Percentiles rank a stretch among this genome's conserved stretches.
Evolutionary conservation across 2,113 vertebrate species (phyloP).

Genomic region (Oncorhynchus kisutch): DNA sequence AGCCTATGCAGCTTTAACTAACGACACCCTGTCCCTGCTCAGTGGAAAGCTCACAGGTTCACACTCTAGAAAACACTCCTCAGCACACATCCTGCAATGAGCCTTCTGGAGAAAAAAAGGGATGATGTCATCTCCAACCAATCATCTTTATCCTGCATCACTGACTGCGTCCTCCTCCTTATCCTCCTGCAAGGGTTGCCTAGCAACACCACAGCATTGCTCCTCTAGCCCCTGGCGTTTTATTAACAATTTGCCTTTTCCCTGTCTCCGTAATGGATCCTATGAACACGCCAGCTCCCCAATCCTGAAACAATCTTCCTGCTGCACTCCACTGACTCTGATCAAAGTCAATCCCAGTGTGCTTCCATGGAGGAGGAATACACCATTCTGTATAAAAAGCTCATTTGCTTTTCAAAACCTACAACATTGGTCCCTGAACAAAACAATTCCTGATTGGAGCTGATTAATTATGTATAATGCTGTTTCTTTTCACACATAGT

Average conservation of each 20-base stretch:
- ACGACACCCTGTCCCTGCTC: conserved; percentile 51
- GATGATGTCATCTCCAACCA: conserved; percentile 79
- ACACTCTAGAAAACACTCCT: conserved; percentile 61
- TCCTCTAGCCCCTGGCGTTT: conserved; percentile 52
- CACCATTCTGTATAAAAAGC: neutral
- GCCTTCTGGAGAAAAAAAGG: conserved; percentile 48
- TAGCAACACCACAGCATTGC: conserved; percentile 71
- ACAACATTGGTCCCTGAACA: neutral
- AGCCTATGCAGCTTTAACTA: conserved; percentile 11
- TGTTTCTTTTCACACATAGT: too few relatives aligned
- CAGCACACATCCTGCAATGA: conserved; percentile 64
- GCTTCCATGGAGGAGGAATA: neutral
- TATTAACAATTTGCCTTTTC: conserved; percentile 62
- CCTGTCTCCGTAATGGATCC: conserved; percentile 62
- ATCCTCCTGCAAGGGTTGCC: conserved; percentile 60
- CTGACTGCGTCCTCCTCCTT: conserved; percentile 60
- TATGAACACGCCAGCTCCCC: conserved; percentile 43
- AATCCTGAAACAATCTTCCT: conserved; percentile 34
- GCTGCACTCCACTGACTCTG: neutral
- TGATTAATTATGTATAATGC: too few relatives aligned
- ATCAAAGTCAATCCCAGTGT: neutral
- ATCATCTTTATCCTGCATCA: conserved; percentile 75
- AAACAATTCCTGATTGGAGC: too few relatives aligned
- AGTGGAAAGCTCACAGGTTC: conserved; percentile 45
- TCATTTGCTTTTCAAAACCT: neutral